A percentile compares a stretch with the other conserved stretches of the same genome.
phyloP scores from a whole-genome alignment of 2,888 invertebrate genomes.

The Heteromyza rotundicornis region DNA sequence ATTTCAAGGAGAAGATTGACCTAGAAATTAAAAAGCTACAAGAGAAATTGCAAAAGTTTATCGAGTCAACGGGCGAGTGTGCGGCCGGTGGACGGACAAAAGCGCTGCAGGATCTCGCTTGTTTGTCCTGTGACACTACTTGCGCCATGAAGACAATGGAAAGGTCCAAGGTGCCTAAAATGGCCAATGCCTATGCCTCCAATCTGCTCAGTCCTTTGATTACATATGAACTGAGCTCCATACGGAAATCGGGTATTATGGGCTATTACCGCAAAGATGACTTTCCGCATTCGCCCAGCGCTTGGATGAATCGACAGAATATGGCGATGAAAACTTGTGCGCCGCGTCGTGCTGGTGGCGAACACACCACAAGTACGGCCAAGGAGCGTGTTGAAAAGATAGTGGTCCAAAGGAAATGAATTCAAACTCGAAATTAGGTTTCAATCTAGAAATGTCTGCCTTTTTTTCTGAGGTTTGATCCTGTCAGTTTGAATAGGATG shows the following conservation, averaged over 20 bases:
- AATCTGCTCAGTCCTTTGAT: conserved; percentile 74
- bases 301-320: conserved; percentile 42
- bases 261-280: conserved; percentile 55
- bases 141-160: conserved; percentile 74
- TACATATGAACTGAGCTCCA: conserved; percentile 72
- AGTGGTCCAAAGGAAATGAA: conserved; percentile 35
- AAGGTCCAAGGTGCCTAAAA: conserved; percentile 62
- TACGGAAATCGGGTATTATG: conserved; percentile 54
- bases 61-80: conserved; percentile 63
- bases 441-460: too few species aligned
- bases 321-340: conserved; percentile 41
- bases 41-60: conserved; percentile 47
- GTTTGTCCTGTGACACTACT: conserved; percentile 78
- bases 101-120: conserved; percentile 74
- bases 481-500: too few species aligned
- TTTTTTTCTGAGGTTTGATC: too few species aligned
- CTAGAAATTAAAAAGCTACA: conserved; percentile 53
- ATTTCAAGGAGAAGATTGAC: conserved; percentile 72
- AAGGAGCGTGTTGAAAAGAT: conserved; percentile 69
- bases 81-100: conserved; percentile 76
- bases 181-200: conserved; percentile 66
- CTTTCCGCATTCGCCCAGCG: conserved; percentile 44
- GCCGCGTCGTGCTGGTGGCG: conserved; percentile 77
- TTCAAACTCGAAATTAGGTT: too few species aligned
- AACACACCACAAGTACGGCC: conserved; percentile 75